Base-by-base conservation (phyloP, 2,797 vertebrate species). In the Taenioides sp. region DNA sequence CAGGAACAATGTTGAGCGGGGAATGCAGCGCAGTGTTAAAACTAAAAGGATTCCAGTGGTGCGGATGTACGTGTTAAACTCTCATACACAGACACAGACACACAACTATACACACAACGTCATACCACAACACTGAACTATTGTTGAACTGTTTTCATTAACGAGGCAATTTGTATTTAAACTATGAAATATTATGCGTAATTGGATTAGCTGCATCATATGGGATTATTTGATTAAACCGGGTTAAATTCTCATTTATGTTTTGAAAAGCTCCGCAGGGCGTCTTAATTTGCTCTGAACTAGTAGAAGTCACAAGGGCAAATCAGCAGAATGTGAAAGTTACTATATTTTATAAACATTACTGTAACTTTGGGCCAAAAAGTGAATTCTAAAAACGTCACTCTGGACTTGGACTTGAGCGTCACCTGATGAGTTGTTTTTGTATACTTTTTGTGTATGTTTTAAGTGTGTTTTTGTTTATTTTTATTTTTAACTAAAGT, bases 231-330 rank as follows among this genome's bases (percentile, higher is more conserved):
- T 81, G 79, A 87, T 75, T 69, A 67, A 84, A 22, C 61, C 40
- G 20, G 81, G 78, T 65, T 83, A 83, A 85, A 74, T 72, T 79
- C 80, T 82, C 81, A 83, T 67, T 74, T 71, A 82, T 64, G 72
- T 82, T 84, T 88, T 84, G 82, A 82, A 81, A 90, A 85, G 86
- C 85, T 4, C 84, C 67, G 86, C 80, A 77, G 78, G 83, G 79
- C 70, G 80, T 87, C 80, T 80, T 87, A 83, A 89, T 91, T 90
- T 84, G 87, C 81, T 89, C 86, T 87, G 84, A 83, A 86, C 70
- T 69, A 71, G 69, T 68, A 60, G 71, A 76, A 16, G 80, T 67
- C 23, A 28, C 50, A 74, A 74, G 55, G 76, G 69, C 67, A 74
- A 27, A 61, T 66, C 68, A 67, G 65, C 76, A 71, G 76, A 79